phyloP scores from a whole-genome alignment of 2,797 vertebrate species.

The Cheirogaleus major region DNA sequence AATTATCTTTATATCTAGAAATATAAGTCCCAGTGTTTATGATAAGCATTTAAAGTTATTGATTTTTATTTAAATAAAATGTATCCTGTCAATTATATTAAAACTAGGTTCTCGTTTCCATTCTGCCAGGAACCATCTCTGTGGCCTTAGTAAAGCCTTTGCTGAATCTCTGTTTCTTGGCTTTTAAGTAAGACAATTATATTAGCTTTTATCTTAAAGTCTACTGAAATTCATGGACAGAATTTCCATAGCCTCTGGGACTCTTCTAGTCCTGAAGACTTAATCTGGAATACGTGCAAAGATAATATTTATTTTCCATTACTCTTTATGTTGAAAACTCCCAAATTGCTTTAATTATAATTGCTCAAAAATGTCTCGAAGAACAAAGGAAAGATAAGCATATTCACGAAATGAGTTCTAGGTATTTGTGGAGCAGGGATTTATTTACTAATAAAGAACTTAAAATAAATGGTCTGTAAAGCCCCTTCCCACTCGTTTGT shows the following conservation, averaged over 20 bases:
- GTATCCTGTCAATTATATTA: not conserved
- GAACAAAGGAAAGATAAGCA: not conserved
- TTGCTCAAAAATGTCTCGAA: not conserved
- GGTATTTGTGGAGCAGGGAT: not conserved
- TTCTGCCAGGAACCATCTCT: not conserved
- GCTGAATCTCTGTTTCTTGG: not conserved
- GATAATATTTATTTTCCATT: not conserved
- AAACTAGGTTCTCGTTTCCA: not conserved
- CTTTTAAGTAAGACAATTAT: not conserved
- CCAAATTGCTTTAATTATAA: not conserved
- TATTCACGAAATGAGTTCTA: not conserved
- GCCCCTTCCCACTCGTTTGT: not conserved
- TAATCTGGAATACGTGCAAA: not conserved
- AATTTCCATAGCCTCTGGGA: not conserved
- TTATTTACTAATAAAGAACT: not conserved
- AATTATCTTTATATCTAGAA: not conserved
- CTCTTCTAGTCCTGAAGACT: not conserved
- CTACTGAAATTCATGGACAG: not conserved
- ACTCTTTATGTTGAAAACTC: slow-evolving; percentile 29
- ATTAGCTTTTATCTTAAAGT: not conserved
- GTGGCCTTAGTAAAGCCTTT: not conserved
- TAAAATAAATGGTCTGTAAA: not conserved
- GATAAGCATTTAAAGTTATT: not conserved
- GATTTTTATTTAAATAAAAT: slow-evolving; percentile 4
- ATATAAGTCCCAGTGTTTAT: not conserved